Conservation (phyloP, 2,888 invertebrate genomes). For the Papilio elwesi region DNA sequence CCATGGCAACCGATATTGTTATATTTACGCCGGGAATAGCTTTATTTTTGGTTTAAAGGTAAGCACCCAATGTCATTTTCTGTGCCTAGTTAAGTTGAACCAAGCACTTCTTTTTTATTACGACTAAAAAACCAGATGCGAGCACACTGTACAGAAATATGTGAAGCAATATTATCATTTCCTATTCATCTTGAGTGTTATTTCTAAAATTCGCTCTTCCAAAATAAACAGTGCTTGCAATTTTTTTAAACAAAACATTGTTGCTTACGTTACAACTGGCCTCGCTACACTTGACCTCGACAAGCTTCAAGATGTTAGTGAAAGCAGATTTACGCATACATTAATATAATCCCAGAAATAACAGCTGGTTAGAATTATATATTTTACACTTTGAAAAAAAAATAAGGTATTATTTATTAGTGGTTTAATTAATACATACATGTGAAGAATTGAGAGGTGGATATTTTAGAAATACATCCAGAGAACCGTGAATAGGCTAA, state of each 20-base stretch:
- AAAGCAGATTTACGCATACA: constrained; percentile 12
- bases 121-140: background rate
- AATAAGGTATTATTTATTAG: background rate
- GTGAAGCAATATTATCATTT: background rate
- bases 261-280: constrained; percentile 21
- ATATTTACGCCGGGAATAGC: no score
- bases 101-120: no score
- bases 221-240: constrained; percentile 21
- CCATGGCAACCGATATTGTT: no score
- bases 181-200: constrained; percentile 13
- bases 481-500: no score
- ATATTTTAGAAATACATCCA: no score
- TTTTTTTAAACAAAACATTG: constrained; percentile 22
- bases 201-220: constrained; percentile 18
- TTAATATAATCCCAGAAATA: background rate
- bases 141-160: background rate
- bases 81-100: no score
- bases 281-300: constrained; percentile 28
- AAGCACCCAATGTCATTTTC: no score
- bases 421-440: background rate
- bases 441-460: no score
- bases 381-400: background rate
- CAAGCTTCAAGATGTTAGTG: constrained; percentile 18
- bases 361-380: background rate
- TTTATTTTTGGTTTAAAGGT: no score